Conservation (phyloP, 2,113 vertebrate genomes). For the Sula dactylatra region DNA sequence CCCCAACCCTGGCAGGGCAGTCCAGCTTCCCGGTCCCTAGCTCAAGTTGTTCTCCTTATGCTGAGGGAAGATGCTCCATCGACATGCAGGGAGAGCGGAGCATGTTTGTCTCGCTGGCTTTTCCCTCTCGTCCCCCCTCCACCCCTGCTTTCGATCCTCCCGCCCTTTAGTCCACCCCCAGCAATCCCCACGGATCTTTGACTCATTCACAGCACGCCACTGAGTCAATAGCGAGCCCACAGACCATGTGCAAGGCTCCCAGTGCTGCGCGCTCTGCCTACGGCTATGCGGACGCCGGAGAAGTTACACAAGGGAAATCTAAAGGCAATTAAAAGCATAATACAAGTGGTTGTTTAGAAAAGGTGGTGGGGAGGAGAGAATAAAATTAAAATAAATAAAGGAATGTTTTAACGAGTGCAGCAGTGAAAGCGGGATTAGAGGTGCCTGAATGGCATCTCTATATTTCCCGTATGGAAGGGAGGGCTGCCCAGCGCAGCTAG, state of each 20-base stretch:
- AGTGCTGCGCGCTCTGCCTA: background rate
- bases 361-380: slow-evolving; percentile 57
- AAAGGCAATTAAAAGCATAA: slow-evolving; percentile 65
- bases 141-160: background rate
- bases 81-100: rapidly evolving
- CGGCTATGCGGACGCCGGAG: background rate
- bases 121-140: background rate
- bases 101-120: rapidly evolving
- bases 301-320: slow-evolving; percentile 59
- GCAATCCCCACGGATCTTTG: slow-evolving; percentile 24
- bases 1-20: background rate
- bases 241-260: slow-evolving; percentile 1
- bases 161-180: background rate
- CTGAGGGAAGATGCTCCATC: background rate
- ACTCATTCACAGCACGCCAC: slow-evolving; percentile 32
- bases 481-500: slow-evolving; percentile 21
- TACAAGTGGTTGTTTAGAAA: slow-evolving; percentile 58
- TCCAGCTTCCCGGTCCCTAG: background rate
- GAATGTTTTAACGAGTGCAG: slow-evolving; percentile 62
- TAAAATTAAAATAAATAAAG: slow-evolving; percentile 70
- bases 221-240: slow-evolving; percentile 49
- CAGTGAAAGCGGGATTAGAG: slow-evolving; percentile 52
- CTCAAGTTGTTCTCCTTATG: background rate
- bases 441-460: slow-evolving; percentile 64
- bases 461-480: slow-evolving; percentile 54